Evolutionary conservation across 2,113 vertebrate genomes (phyloP), one percentile per base, ranked within the genome.

Genomic region (Motacilla alba): DNA sequence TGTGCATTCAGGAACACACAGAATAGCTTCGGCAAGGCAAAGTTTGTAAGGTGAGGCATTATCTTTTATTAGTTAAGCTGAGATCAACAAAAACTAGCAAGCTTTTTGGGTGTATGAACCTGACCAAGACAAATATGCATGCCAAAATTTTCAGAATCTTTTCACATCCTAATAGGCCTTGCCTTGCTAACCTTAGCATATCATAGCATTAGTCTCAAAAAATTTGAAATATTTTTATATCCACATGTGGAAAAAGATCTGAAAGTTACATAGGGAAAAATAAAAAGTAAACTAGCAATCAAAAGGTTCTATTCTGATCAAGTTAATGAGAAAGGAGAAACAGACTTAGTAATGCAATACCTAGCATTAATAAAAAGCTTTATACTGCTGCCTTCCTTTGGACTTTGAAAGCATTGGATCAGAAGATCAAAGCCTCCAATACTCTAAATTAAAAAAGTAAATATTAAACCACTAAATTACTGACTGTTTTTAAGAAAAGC

Each of bases 1-100:
- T 0, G 1, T 0, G 1, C 27, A 8, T 72, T 77, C 43, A 83
- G 43, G 13, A 15, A 69, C 50, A 49, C 1, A 64, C 6, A 92
- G 22, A 14, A 55, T 3, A 84, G 28, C 68, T 87, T 74, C 44
- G 88, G 39, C 39, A 68, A 46, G 30, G 31, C 4, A 31, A 81
- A 69, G 21, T 31, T 49, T 35, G 23, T 69, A 66, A 58, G 14
- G 19, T 50, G 8, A 70, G 23, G 33, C 9, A 43, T 3, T 62
- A 73, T 23, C 28, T 80, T 69, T 41, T 31, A 52, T 28, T 46
- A 90, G 8, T 66, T 30, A 73, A 66, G 0, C 18, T 37, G 16
- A 84, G 33, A 76, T 5, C 46, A 60, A 50, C 11, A 80, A 86
- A 55, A 77, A 17, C n/a, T 68, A 68, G 37, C 26, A 73, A 55